Base-by-base conservation (phyloP, 2,888 invertebrate genomes). In the Nymphalis polychloros region DNA sequence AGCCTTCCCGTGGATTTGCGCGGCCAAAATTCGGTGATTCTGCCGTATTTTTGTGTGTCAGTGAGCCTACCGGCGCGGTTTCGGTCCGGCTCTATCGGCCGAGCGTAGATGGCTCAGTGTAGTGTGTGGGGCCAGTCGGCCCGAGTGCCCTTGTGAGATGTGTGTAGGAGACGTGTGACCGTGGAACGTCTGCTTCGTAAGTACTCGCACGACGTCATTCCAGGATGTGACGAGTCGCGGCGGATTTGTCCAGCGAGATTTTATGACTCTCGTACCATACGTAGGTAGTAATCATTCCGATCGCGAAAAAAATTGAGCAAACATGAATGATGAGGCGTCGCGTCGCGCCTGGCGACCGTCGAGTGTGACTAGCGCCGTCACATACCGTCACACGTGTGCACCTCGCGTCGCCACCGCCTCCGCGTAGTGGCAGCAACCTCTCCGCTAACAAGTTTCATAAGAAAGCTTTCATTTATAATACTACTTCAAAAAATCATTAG, bases 1-100 rank as follows among this genome's bases (percentile, higher is more conserved):
- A 91, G 87, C 91, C 90, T 89, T 90, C 90, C 91, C 86, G 89
- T 91, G 93, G 93, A 93, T 93, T 92, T 93, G 93, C 92, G 89
- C 90, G 88, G 89, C 91, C 89, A 84, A 88, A 90, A 89, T 88
- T 90, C 85, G 89, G 87, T 90, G 88, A 83, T 89, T 88, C 83
- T 85, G 80, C 86, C 86, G 85, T 86, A 87, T 85, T 89, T 86
- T 86, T 83, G 85, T 85, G 92, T 89, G 83, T 85, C 80, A 87
- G 91, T 90, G 91, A 84, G 87, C 84, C 85, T 84, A 78, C 83
- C 83, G 89, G 89, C 88, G 87, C 87, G 88, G 90, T 83, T 82
- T 81, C 83, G 88, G 86, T 81, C 88, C 85, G 88, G 88, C 80
- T 84, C 83, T 75, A 75, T 76, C 79, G 78, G 79, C 83, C 83